Evolutionary conservation across 1,140 invertebrate genomes (phyloP).

Genomic region (Ephestia elutella): DNA sequence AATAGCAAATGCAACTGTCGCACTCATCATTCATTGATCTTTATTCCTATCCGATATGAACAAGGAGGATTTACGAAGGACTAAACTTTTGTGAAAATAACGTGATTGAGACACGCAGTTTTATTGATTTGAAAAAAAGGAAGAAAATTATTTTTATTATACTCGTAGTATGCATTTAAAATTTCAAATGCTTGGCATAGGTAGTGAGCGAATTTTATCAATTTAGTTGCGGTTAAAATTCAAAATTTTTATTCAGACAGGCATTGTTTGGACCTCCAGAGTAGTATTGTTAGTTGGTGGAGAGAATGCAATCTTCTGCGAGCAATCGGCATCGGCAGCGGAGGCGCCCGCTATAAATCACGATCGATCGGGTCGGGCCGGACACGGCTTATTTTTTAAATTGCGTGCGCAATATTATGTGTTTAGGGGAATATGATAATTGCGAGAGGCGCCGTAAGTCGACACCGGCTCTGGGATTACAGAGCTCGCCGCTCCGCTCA

Average conservation of each 20-base stretch:
- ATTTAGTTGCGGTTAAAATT: no score
- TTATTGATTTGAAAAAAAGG: no score
- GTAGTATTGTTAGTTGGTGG: conserved; percentile 41
- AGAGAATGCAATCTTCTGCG: conserved; percentile 45
- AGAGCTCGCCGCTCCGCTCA: conserved; percentile 41
- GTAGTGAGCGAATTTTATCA: no score
- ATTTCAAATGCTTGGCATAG: no score
- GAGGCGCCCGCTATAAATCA: conserved; percentile 57
- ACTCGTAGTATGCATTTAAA: no score
- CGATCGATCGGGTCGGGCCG: conserved; percentile 55
- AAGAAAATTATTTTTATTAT: no score
- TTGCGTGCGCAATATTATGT: conserved; percentile 71
- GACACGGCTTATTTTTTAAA: conserved; percentile 69
- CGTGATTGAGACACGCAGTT: no score
- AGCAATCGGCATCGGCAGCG: conserved; percentile 24
- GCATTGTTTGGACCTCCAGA: not conserved
- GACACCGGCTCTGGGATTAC: conserved; percentile 67
- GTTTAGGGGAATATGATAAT: conserved; percentile 74
- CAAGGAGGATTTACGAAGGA: no score
- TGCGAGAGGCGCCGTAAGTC: conserved; percentile 69
- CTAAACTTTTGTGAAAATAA: conserved; percentile 1
- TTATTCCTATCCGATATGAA: conserved; percentile 10
- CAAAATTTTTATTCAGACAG: no score
- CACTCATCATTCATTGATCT: conserved; percentile 18
- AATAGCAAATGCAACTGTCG: conserved; percentile 14